Evolutionary conservation across 53 echinoderm and acorn worm genomes (phyloP).

Genomic region (Echinometra lucunter): DNA sequence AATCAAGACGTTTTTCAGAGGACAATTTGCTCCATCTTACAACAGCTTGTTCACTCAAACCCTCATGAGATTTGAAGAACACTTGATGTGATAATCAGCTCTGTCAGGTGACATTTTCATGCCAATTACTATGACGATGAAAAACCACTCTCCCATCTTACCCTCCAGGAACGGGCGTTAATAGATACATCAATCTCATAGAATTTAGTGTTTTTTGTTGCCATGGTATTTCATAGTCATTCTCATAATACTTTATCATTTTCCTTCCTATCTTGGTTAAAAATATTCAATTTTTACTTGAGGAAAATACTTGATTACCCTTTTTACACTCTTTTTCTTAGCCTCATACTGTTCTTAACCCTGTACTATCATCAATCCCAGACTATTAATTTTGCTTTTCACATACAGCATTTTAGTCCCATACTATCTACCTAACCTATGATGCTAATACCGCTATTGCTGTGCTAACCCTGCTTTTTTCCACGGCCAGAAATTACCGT

Average conservation of each 20-base stretch:
- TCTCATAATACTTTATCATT: not conserved
- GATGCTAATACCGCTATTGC: no score
- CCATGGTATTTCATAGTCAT: not conserved
- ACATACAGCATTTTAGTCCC: no score
- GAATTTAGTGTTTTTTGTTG: not conserved
- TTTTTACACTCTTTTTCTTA: no score
- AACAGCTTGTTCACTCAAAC: not conserved
- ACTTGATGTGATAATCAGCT: conserved; percentile 18
- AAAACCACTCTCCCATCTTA: conserved; percentile 18
- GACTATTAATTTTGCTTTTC: no score
- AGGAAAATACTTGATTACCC: not conserved
- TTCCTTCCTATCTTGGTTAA: not conserved
- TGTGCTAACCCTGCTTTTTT: no score
- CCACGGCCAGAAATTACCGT: no score
- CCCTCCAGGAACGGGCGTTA: not conserved
- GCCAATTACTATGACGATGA: not conserved
- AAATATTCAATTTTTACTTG: not conserved
- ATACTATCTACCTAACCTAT: no score
- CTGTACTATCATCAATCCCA: no score
- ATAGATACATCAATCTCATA: not conserved
- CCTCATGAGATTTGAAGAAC: not conserved
- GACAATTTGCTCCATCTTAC: conserved; percentile 20
- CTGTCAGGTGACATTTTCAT: conserved; percentile 14
- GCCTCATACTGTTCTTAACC: no score
- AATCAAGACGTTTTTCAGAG: not conserved